A percentile compares a stretch with the other conserved stretches of the same genome.
These are phyloP conservation scores for Oenanthe melanoleuca DNA, from an alignment of 2,113 vertebrate genomes.

Conservation along the genomic window DNA sequence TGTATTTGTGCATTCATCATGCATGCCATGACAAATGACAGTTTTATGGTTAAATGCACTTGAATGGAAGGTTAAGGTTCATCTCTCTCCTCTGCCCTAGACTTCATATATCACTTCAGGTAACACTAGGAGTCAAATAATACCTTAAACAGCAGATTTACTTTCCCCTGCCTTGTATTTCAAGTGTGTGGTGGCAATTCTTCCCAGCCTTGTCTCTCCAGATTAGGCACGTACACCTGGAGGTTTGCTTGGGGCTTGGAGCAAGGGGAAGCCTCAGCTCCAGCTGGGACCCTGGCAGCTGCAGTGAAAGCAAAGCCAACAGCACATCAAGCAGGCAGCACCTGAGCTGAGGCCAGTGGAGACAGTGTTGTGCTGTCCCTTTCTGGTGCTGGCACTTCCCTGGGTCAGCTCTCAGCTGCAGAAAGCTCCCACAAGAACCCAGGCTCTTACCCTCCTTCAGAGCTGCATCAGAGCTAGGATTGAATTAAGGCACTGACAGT, in stretches of 20 bases:
- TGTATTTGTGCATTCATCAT: constrained; percentile 38
- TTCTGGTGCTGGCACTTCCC: neutral
- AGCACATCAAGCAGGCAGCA: neutral
- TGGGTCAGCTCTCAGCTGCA: neutral
- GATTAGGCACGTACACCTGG: neutral
- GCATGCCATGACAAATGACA: constrained; percentile 4
- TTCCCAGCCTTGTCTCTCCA: neutral
- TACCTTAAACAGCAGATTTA: neutral
- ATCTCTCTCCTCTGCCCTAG: neutral
- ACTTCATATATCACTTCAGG: constrained; percentile 29
- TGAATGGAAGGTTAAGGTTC: constrained; percentile 41
- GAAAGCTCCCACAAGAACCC: neutral
- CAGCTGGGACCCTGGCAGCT: neutral
- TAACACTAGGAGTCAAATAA: constrained; percentile 15
- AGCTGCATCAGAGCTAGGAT: neutral
- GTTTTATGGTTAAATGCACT: constrained; percentile 36
- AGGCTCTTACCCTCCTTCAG: accelerated
- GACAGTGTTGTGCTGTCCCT: neutral
- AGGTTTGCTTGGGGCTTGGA: neutral
- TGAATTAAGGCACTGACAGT: neutral
- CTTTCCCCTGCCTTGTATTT: neutral
- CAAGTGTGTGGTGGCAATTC: neutral
- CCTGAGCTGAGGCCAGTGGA: neutral
- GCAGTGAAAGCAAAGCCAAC: neutral
- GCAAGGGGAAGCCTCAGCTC: neutral